Base-by-base conservation (phyloP, 2,113 vertebrate species). In the Pomatostomus ruficeps region DNA sequence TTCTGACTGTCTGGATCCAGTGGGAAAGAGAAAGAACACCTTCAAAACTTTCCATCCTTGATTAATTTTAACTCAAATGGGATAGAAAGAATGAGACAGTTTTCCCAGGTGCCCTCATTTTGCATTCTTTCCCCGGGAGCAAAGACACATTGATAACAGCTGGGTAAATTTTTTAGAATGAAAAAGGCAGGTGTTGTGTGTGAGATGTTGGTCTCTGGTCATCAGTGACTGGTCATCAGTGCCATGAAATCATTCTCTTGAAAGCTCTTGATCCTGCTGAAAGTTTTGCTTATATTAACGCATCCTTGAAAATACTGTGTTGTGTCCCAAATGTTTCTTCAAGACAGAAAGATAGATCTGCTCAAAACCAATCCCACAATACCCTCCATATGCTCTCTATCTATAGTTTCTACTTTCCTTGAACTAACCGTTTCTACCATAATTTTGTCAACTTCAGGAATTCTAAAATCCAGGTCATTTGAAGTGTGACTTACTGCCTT, bases 11-110 rank as follows among this genome's bases (percentile, higher is more conserved):
- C 65, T 94, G 58, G 80, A 73, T 85, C 89, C 46, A 76, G 58
- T 75, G 73, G 86, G 85, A 71, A 94, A 76, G 54, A 58, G 54
- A 91, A 90, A 92, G 61, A 85, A 82, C 52, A 81, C 61, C 74
- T 93, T 79, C 71, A 92, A 87, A 78, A 89, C 57, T 79, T 84
- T 80, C 26, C 51, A 91, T 85, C 49, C 65, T 90, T 94, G 66
- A 89, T 94, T 86, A 95, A 96, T 83, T 95, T 35, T 86, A 68
- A 29, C 12, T 75, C 72, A 68, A 66, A 73, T 2, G 1, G 35
- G 51, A 33, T 49, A 63, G 18, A 84, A 88, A 2, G 6, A 82
- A 91, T 76, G 11, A 86, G n/a, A 4, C 58, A 75, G 49, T 52
- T 94, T 91, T 90, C 70, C 84, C 84, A 86, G 31, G 28, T 67